Evolutionary conservation across 1,140 invertebrate species (phyloP).

Genomic region (Aphaenogaster floridana): DNA sequence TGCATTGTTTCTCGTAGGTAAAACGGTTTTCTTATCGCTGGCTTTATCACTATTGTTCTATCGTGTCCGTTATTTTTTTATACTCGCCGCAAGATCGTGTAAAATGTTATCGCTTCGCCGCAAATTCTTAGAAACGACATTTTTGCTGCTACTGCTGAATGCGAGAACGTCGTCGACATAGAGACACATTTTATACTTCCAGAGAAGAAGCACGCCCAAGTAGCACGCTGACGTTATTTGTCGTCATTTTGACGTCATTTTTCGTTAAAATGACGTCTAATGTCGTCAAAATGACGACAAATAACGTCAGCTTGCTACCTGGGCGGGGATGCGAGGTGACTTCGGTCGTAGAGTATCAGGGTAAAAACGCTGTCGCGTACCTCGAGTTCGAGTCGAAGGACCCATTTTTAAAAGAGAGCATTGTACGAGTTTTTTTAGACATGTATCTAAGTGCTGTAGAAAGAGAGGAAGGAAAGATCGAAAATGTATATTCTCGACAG

Average conservation of each 20-base stretch:
- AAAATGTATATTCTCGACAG: slow-evolving; percentile 65
- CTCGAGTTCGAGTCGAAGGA: slow-evolving; percentile 18
- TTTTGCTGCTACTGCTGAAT: background rate
- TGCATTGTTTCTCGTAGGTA: slow-evolving; percentile 13
- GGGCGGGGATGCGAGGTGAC: background rate
- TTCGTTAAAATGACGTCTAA: no score
- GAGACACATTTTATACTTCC: slow-evolving; percentile 18
- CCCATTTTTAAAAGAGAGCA: slow-evolving; percentile 53
- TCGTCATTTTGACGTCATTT: no score
- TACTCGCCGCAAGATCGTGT: background rate
- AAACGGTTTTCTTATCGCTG: background rate
- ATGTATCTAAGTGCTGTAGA: slow-evolving; percentile 44
- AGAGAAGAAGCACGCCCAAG: background rate
- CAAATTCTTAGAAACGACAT: slow-evolving; percentile 3
- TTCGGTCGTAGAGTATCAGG: slow-evolving; percentile 53
- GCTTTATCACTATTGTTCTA: background rate
- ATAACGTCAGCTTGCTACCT: no score
- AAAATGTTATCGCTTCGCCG: background rate
- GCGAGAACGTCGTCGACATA: background rate
- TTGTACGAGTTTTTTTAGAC: slow-evolving; percentile 62
- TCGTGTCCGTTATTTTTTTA: background rate
- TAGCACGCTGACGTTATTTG: no score
- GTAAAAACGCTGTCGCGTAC: slow-evolving; percentile 10
- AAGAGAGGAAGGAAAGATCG: slow-evolving; percentile 46
- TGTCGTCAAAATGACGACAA: no score